Evolutionary conservation across 2,888 invertebrate genomes (phyloP).

Genomic region (Metellina segmentata): DNA sequence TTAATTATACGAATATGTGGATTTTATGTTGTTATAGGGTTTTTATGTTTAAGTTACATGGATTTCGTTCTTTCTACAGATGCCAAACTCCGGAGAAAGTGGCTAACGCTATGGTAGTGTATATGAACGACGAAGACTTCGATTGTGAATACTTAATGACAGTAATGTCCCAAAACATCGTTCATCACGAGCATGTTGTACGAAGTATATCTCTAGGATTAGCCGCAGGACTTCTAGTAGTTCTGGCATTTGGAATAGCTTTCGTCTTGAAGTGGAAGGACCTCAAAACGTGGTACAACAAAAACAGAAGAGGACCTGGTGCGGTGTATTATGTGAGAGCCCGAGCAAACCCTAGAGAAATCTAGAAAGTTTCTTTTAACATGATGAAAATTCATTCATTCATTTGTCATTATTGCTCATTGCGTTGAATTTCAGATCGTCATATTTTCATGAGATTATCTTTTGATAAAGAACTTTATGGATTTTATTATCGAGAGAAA

Average conservation of each 20-base stretch:
- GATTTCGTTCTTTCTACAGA: conserved; percentile 12
- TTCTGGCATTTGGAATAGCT: conserved; percentile 45
- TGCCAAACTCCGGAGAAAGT: conserved; percentile 37
- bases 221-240: conserved; percentile 38
- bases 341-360: conserved; percentile 50
- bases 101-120: conserved; percentile 6
- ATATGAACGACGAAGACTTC: conserved; percentile 42
- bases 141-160: conserved; percentile 20
- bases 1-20: no score
- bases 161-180: background rate
- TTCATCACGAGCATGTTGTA: conserved; percentile 50
- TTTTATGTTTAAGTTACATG: no score
- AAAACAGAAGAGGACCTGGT: conserved; percentile 56
- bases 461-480: no score
- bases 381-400: background rate
- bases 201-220: conserved; percentile 45
- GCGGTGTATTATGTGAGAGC: conserved; percentile 77
- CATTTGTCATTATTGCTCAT: background rate
- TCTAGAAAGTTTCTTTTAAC: background rate
- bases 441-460: no score
- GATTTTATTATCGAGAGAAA: no score
- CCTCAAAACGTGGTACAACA: conserved; percentile 67
- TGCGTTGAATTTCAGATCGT: background rate
- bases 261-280: conserved; percentile 62
- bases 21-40: no score